Evolutionary conservation across 2,888 invertebrate species (phyloP), one percentile per base, ranked within the genome.

Genomic region (Carabus problematicus): DNA sequence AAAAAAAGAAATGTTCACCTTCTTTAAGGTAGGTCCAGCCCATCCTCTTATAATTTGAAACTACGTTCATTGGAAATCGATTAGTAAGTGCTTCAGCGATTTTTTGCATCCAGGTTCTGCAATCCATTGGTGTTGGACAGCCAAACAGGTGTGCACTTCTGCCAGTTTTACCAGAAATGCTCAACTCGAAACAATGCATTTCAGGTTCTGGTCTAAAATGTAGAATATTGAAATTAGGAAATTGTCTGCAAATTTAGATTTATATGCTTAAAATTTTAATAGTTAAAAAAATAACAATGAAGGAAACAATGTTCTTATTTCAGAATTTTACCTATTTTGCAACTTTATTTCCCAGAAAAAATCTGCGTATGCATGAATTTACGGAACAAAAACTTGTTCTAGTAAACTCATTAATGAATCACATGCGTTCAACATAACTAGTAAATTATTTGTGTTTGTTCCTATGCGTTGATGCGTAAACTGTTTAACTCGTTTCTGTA

Each of bases 11-110:
- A 7, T 49, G 14, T 19, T 54, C 73, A 89, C 89, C 87, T 88
- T 90, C 71, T 75, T 79, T 74, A n/a, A 94, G 82, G 78, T 91
- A 93, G 74, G 91, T 91, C 93, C 93, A 94, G 19, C 94, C 94
- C 73, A 90, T 89, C 76, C 92, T 83, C 12, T 88, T 89, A 75
- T 88, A 91, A 77, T 92, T 91, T 1, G 90, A 84, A 0, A 89
- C 88, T 71, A 91, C 87, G 75, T 88, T 89, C 0, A 86, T 81
- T 1, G 91, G 88, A 77, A 91, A 88, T n/a, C 85, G 84, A 39
- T 85, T 84, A 0, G 91, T 91, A 16, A 92, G 80, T 74, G 89
- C 88, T 78, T 93, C 92, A 0, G 91, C 85, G 18, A 94, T 84
- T 77, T 90, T 91, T 78, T 93, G 93, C 81, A 92, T 90, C 94